phyloP scores from a whole-genome alignment of 2,797 vertebrate genomes.

The Bufotes viridis region DNA sequence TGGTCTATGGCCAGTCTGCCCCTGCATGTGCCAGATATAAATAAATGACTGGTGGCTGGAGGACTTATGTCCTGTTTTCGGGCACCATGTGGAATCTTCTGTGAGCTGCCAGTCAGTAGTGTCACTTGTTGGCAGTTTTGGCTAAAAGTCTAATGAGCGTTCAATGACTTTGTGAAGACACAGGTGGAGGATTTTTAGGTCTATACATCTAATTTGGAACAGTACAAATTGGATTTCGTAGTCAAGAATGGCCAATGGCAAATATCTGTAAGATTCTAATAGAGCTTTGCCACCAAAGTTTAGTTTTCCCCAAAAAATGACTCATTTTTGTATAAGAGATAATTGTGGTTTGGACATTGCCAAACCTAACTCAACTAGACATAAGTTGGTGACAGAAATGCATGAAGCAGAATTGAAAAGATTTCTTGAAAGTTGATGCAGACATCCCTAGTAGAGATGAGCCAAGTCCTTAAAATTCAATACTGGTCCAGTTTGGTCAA shows the following conservation, averaged over 20 bases:
- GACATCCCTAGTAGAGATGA: background rate
- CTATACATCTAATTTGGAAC: background rate
- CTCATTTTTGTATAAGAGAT: background rate
- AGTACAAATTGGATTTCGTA: background rate
- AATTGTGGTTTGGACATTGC: too few relatives aligned
- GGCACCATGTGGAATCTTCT: constrained; percentile 2
- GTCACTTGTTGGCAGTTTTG: background rate
- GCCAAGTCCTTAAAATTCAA: too few relatives aligned
- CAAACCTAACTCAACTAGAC: background rate
- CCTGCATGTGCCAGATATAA: constrained; percentile 1
- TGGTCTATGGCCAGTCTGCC: too few relatives aligned
- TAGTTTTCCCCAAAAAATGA: too few relatives aligned
- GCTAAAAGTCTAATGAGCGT: background rate
- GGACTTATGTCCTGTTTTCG: constrained; percentile 11
- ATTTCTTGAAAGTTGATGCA: background rate
- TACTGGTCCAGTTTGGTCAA: too few relatives aligned
- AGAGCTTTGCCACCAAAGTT: too few relatives aligned
- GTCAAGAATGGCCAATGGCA: background rate
- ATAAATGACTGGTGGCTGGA: constrained; percentile 23
- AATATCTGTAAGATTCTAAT: background rate
- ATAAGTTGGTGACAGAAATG: background rate
- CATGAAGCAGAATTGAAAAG: background rate
- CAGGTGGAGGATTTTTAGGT: background rate
- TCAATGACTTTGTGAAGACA: background rate
- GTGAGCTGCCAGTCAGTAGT: background rate